phyloP scores from a whole-genome alignment of 2,888 invertebrate species.

The Microchrysa polita region DNA sequence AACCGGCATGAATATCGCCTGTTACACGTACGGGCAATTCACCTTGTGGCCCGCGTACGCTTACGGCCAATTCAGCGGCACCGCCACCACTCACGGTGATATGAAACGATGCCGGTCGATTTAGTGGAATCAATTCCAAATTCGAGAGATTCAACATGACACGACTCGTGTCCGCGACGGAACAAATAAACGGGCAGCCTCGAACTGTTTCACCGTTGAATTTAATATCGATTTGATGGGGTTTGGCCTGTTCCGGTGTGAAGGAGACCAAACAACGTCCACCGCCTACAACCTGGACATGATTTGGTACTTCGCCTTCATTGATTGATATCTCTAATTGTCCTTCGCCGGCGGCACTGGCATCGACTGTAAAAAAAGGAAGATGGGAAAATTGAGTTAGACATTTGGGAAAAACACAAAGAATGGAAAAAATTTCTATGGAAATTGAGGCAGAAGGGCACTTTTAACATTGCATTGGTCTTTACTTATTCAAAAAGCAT shows the following conservation, averaged over 20 bases:
- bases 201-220: slow-evolving; percentile 95
- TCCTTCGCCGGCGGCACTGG: slow-evolving; percentile 98
- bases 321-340: slow-evolving; percentile 99
- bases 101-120: slow-evolving; percentile 80
- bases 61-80: slow-evolving; percentile 86
- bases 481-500: too few relatives aligned
- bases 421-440: too few relatives aligned
- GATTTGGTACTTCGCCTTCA: slow-evolving; percentile 98
- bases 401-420: too few relatives aligned
- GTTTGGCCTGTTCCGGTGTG: slow-evolving; percentile 89
- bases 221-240: slow-evolving; percentile 94
- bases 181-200: slow-evolving; percentile 89
- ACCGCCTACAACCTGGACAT: slow-evolving; percentile 95
- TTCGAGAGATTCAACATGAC: slow-evolving; percentile 78
- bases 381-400: too few relatives aligned
- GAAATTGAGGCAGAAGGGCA: too few relatives aligned
- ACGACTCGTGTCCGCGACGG: slow-evolving; percentile 81
- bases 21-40: slow-evolving; percentile 90
- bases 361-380: slow-evolving; percentile 80
- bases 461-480: too few relatives aligned
- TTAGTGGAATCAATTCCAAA: slow-evolving; percentile 86
- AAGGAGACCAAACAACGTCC: slow-evolving; percentile 94
- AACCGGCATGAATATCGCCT: slow-evolving; percentile 86
- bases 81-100: slow-evolving; percentile 77
- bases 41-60: slow-evolving; percentile 85